Base-by-base conservation (phyloP, 92 coral and sea anemone species). In the Palythoa heliodiscus region DNA sequence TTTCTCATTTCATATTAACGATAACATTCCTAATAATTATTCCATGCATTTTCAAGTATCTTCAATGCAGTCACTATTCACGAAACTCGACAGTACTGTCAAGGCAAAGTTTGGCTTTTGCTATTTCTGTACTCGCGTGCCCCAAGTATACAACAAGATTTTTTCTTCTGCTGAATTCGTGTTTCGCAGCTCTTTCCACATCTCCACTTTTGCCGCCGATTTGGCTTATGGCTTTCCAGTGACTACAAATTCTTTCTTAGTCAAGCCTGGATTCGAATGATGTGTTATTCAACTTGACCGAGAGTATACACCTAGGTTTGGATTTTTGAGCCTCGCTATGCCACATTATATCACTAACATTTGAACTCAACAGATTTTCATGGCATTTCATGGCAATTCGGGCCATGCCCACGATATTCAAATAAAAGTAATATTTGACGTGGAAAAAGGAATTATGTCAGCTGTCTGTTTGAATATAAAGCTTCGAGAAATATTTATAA, bases 91-190 rank as follows among this genome's bases (percentile, higher is more conserved):
- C 67, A 60, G 3, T 60, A 16, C 67, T 15, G 67, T n/a, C 67
- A 16, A 60, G 67, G 15, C 67, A 60, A 60, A 60, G 67, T 60
- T 60, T 60, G 67, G 67, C 22, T n/a, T 60, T 60, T 6, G n/a
- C 5, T 60, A 60, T 60, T 60, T 60, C 67, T n/a, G 67, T 60
- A 60, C 67, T 60, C 67, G 15, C 67, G 67, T 60, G 67, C 16
- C 67, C 67, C 19, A 60, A 60, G 67, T 60, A 60, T n/a, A 22
- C 67, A 17, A 22, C 67, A 6, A 25, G 71, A 67, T 67, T 67
- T 67, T 67, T 67, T 67, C 71, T 67, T 67, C 24, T 67, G 71
- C 22, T 67, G 71, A 67, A 67, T 67, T 67, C 71, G 71, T 39
- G 39, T 2, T 67, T 39, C 9, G 71, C 71, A 39, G 71, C 15